These are phyloP conservation scores for Platorchestia sp. DNA, from an alignment of 1,140 invertebrate species.

Conservation along the genomic window DNA sequence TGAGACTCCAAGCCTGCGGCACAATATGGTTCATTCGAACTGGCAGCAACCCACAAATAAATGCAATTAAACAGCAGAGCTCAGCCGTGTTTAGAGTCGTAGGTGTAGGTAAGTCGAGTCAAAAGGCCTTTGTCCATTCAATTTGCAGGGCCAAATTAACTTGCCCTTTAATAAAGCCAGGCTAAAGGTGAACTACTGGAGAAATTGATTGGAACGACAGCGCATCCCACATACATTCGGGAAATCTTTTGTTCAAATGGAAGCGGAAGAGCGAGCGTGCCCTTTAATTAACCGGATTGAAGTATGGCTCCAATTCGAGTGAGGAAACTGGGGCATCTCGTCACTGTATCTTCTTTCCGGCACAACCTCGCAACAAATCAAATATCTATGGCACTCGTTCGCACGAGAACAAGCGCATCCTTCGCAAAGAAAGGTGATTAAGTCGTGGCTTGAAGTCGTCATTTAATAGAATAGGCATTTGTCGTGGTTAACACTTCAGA, in stretches of 20 bases:
- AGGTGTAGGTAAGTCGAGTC: background rate
- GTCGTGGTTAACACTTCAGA: no score
- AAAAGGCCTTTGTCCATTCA: background rate
- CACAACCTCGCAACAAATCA: background rate
- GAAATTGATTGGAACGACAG: background rate
- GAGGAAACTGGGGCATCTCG: background rate
- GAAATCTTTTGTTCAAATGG: background rate
- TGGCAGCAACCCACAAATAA: no score
- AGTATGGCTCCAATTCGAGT: background rate
- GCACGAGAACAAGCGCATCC: background rate
- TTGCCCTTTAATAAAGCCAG: background rate
- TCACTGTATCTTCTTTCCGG: background rate
- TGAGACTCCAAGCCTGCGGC: background rate
- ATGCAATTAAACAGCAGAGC: background rate
- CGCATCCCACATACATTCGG: background rate
- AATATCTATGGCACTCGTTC: background rate
- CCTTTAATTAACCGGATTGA: background rate
- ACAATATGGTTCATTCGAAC: background rate
- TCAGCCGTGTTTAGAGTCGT: background rate
- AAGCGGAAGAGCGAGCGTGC: background rate
- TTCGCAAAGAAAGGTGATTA: background rate
- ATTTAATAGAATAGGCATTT: background rate
- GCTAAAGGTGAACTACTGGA: background rate
- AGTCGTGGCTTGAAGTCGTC: background rate
- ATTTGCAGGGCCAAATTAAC: background rate